These are phyloP conservation scores for Ophiothrix spiculata DNA, from an alignment of 35 echinoderm and acorn worm genomes.

Conservation along the genomic window DNA sequence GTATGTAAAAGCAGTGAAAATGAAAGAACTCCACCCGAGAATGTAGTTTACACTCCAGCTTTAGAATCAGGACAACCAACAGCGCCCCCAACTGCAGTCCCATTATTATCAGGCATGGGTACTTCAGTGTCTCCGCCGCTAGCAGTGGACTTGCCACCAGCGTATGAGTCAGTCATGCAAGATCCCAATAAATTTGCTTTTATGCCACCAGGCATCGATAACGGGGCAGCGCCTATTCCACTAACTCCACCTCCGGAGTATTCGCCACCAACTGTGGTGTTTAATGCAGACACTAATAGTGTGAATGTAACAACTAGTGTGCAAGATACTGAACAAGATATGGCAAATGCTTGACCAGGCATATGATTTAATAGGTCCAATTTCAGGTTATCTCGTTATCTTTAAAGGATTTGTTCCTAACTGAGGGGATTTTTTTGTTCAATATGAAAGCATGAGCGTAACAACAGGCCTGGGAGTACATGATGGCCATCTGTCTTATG, in stretches of 20 bases:
- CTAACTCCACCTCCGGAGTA: neutral
- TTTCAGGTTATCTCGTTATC: too few species aligned
- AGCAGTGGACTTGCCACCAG: neutral
- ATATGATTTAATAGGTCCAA: too few species aligned
- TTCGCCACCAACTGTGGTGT: neutral
- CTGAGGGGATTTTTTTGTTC: too few species aligned
- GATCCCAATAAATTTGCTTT: neutral
- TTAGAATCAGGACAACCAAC: neutral
- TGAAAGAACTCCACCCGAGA: neutral
- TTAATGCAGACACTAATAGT: neutral
- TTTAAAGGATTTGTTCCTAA: too few species aligned
- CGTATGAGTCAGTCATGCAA: neutral
- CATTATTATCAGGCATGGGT: neutral
- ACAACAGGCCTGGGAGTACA: too few species aligned
- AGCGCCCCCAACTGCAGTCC: neutral
- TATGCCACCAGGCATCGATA: neutral
- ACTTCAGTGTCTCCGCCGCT: neutral
- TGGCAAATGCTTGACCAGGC: too few species aligned
- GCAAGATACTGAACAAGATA: too few species aligned
- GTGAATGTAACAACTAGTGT: neutral
- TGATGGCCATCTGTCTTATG: too few species aligned
- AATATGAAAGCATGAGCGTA: too few species aligned
- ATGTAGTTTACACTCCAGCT: neutral
- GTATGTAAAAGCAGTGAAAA: neutral
- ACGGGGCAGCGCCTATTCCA: neutral